Evolutionary conservation across 2,113 vertebrate species (phyloP), one percentile per base, ranked within the genome.

Genomic region (Ceuthmochares aereus): DNA sequence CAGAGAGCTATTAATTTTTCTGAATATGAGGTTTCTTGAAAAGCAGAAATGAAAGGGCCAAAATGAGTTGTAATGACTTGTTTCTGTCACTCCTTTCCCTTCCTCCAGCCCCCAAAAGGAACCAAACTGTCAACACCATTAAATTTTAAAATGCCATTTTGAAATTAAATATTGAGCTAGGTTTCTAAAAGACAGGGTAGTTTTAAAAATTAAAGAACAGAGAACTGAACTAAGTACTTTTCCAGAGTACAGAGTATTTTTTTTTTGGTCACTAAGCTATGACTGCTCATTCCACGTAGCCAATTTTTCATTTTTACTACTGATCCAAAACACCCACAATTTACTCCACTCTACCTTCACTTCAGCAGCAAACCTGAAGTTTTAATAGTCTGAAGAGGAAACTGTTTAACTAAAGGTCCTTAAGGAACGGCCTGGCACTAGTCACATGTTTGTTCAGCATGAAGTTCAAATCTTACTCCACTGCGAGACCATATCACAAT

Each of bases 81-180:
- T 84, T 84, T 75, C 87, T 93, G 76, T 77, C 92, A 81, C 13
- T 94, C 55, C 74, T 13, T 80, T 88, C 59, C 30, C 42, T 94
- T 86, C 22, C 1, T 92, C 76, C 77, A 9, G 0, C 45, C 64
- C 52, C 23, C 15, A 64, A 88, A 94, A 93, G 52, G 94, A 91
- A 96, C 92, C 23, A 92, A 95, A 93, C 42, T 87, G 76, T 94
- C 95, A 97, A 93, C 64, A 84, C 47, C 64, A 92, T 92, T 91
- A 89, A 87, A 87, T 87, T 95, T 92, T 96, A 56, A 97, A 90
- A 78, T 47, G 10, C 27, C 69, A 84, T 94, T 92, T 93, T 92
- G 56, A 92, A 91, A 95, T 93, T 84, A 93, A 97, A 92, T 84
- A 97, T 89, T 92, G 73, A 95, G 32, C 11, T 87, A 37, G 8